Evolutionary conservation across 1,140 invertebrate species (phyloP), one percentile per base, ranked within the genome.

Genomic region (Drosophila bipectinata): DNA sequence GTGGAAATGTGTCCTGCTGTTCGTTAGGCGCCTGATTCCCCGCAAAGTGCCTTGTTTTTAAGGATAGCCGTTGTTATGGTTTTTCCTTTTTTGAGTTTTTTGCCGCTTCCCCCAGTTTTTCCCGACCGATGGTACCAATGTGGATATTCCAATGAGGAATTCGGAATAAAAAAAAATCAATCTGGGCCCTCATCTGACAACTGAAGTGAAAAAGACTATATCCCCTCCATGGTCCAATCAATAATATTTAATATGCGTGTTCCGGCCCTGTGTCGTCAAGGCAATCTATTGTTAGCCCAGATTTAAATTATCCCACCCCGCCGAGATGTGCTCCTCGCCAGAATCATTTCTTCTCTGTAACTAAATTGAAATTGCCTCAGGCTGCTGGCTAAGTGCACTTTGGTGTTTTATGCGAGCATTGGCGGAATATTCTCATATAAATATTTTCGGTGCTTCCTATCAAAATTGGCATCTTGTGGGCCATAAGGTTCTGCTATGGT

Each of bases 311-410:
- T 54, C 30, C 30, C 4, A 15, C 61, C 47, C 10, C 54, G 61
- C 30, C 12, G 30, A 18, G 48, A 71, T 71, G 32, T 21, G 56
- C 56, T 32, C 39, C 26, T 45, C n/a, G 37, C 15, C 28, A 7
- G 45, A 49, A 45, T 62, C 34, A 37, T 21, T 41, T 15, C 9
- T 18, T 26, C 24, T 24, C 7, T 71, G 34, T 58, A 47, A 58
- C 53, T 49, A 59, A 75, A 74, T 58, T 74, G 34, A 67, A 66
- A 75, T 18, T 54, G 71, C 61, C 71, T 39, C 49, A 59, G 55
- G 72, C 71, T 54, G 41, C 39, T 9, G 30, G 14, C 52, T 64
- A 74, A 75, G 71, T 75, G 72, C 72, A 59, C 63, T 77, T 77
- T 24, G 41, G 32, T 77, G 56, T 77, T 62, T 72, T 30, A 14